Percentiles rank a stretch among this genome's conserved stretches.
Evolutionary conservation across 2,797 vertebrate genomes (phyloP).

Genomic region (Pangasius sanitwongsei): DNA sequence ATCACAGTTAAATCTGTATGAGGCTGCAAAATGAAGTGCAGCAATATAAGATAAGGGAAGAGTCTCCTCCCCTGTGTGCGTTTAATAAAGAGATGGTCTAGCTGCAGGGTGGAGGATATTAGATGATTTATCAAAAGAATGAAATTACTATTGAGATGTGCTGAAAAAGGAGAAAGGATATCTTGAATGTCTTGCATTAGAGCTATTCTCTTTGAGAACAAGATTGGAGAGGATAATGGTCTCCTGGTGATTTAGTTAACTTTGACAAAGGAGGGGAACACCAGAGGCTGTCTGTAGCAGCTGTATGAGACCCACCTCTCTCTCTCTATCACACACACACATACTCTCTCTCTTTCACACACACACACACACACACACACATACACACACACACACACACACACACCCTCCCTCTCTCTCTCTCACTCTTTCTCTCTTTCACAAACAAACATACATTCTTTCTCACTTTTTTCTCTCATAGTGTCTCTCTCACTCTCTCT

Average conservation of each 20-base stretch:
- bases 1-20: background rate
- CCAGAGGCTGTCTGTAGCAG: conserved; percentile 34
- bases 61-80: background rate
- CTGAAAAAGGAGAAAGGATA: conserved; percentile 18
- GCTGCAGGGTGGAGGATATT: conserved; percentile 32
- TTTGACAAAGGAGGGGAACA: conserved; percentile 24
- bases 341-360: background rate
- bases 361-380: background rate
- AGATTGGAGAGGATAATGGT: conserved; percentile 32
- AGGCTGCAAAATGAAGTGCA: conserved; percentile 11
- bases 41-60: background rate
- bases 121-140: conserved; percentile 38
- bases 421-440: background rate
- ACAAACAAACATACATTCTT: background rate
- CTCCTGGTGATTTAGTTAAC: conserved; percentile 51
- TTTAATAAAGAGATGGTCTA: conserved; percentile 26
- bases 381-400: background rate
- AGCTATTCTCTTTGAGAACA: conserved; percentile 23
- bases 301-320: conserved; percentile 31
- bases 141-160: conserved; percentile 15
- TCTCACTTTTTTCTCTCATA: background rate
- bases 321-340: background rate
- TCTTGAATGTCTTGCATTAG: conserved; percentile 3
- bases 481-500: background rate
- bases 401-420: too few relatives aligned